Conservation (phyloP, 2,888 invertebrate species). For the Phyllotreta striolata region DNA sequence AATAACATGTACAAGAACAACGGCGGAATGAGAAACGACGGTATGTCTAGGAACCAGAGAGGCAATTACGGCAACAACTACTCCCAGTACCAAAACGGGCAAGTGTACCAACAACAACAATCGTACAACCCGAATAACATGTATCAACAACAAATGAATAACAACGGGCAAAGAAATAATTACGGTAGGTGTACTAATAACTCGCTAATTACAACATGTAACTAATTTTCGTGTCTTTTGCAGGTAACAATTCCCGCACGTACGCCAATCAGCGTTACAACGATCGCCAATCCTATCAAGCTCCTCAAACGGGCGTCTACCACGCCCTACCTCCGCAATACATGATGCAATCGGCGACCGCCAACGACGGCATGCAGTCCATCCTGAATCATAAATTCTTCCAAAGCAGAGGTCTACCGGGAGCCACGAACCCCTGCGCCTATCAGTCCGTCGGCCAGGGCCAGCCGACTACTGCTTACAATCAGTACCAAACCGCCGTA, state of each 20-base stretch:
- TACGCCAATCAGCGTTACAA: conserved; percentile 53
- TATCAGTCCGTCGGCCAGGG: conserved; percentile 68
- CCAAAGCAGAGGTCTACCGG: conserved; percentile 69
- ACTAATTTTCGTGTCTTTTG: conserved; percentile 42
- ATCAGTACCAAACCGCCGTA: conserved; percentile 74
- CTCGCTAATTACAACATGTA: neutral
- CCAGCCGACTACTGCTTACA: conserved; percentile 59
- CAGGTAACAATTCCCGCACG: conserved; percentile 60
- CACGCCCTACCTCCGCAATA: conserved; percentile 55
- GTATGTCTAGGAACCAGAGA: conserved; percentile 63
- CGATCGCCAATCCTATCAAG: conserved; percentile 53
- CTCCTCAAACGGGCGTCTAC: conserved; percentile 54
- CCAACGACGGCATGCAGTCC: conserved; percentile 63
- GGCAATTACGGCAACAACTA: conserved; percentile 68
- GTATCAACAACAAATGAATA: conserved; percentile 47
- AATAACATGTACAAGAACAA: conserved; percentile 57
- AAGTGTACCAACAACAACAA: conserved; percentile 54
- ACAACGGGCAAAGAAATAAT: conserved; percentile 39
- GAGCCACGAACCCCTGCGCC: conserved; percentile 66
- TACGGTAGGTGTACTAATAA: conserved; percentile 44
- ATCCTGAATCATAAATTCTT: conserved; percentile 77
- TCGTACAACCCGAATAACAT: conserved; percentile 52
- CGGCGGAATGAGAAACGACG: conserved; percentile 65
- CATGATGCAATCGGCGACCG: conserved; percentile 60
- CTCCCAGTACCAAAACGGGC: conserved; percentile 59